phyloP scores from a whole-genome alignment of 1,140 invertebrate species.

The Augochlora pura region DNA sequence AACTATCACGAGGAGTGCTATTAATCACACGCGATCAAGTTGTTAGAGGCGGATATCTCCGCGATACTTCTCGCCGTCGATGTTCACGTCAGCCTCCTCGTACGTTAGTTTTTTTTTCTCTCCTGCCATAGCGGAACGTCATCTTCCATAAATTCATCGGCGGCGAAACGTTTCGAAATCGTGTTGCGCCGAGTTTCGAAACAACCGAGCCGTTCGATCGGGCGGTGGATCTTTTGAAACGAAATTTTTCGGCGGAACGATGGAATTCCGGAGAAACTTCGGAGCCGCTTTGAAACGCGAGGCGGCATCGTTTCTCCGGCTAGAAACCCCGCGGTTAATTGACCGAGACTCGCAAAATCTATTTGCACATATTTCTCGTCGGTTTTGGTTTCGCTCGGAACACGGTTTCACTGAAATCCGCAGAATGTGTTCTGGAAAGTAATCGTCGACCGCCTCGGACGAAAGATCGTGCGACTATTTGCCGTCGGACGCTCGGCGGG shows the following conservation, averaged over 20 bases:
- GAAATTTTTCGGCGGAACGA: not conserved
- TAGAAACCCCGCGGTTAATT: not conserved
- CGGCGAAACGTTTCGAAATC: slow-evolving; percentile 37
- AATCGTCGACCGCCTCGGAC: not conserved
- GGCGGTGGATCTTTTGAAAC: not conserved
- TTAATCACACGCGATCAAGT: slow-evolving; percentile 75
- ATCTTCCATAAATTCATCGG: slow-evolving; percentile 22
- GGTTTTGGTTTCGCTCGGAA: too few species aligned
- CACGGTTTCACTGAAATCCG: too few species aligned
- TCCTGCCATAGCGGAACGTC: not conserved
- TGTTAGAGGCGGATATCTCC: slow-evolving; percentile 70
- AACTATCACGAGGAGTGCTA: slow-evolving; percentile 67
- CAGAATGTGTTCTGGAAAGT: too few species aligned
- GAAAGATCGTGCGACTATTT: not conserved
- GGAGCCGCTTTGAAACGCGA: not conserved
- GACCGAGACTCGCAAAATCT: not conserved
- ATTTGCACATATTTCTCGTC: too few species aligned
- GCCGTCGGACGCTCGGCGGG: slow-evolving; percentile 44
- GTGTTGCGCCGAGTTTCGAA: not conserved
- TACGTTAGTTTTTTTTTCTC: slow-evolving; percentile 21
- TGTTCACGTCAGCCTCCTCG: slow-evolving; percentile 22
- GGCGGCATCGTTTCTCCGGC: not conserved
- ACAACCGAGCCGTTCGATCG: not conserved
- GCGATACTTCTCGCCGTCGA: slow-evolving; percentile 68
- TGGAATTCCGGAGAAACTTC: not conserved